Conservation (phyloP, 2,113 vertebrate species). For the Oryzias celebensis region DNA sequence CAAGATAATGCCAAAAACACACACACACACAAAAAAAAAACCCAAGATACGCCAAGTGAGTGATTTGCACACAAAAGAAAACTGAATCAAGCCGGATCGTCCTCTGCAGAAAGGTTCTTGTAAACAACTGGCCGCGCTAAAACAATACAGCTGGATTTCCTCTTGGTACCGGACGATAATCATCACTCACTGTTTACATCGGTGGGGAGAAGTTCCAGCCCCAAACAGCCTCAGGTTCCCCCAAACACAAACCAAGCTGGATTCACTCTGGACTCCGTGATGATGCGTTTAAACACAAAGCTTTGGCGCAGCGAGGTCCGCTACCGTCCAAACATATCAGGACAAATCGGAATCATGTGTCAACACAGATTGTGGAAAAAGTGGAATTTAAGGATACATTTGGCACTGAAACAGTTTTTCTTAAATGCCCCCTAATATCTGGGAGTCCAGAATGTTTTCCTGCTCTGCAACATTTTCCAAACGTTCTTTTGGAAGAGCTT, state of each 20-base stretch:
- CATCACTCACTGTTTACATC: constrained; percentile 66
- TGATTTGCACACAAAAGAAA: constrained; percentile 70
- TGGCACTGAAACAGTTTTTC: constrained; percentile 28
- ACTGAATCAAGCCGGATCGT: constrained; percentile 46
- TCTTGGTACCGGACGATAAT: constrained; percentile 61
- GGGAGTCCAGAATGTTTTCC: constrained; percentile 44
- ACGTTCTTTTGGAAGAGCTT: constrained; percentile 73
- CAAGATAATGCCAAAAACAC: constrained; percentile 52
- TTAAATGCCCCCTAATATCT: constrained; percentile 58
- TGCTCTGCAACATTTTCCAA: constrained; percentile 56
- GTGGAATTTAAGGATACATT: constrained; percentile 30
- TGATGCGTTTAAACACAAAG: constrained; percentile 31
- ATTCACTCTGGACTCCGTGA: constrained; percentile 43
- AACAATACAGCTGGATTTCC: constrained; percentile 76
- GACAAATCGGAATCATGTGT: constrained; percentile 37
- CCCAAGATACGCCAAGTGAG: constrained; percentile 11
- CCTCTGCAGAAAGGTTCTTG: constrained; percentile 51
- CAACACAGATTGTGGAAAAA: constrained; percentile 18
- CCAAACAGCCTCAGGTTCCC: constrained; percentile 49
- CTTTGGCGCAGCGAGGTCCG: constrained; percentile 27
- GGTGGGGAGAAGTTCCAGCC: constrained; percentile 39
- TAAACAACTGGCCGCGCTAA: constrained; percentile 75
- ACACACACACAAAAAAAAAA: constrained; percentile 58
- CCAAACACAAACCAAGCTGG: constrained; percentile 56
- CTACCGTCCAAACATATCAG: constrained; percentile 60